These are phyloP conservation scores for Caenorhabditis sulstoni DNA, from an alignment of 2,888 invertebrate genomes.

Conservation along the genomic window DNA sequence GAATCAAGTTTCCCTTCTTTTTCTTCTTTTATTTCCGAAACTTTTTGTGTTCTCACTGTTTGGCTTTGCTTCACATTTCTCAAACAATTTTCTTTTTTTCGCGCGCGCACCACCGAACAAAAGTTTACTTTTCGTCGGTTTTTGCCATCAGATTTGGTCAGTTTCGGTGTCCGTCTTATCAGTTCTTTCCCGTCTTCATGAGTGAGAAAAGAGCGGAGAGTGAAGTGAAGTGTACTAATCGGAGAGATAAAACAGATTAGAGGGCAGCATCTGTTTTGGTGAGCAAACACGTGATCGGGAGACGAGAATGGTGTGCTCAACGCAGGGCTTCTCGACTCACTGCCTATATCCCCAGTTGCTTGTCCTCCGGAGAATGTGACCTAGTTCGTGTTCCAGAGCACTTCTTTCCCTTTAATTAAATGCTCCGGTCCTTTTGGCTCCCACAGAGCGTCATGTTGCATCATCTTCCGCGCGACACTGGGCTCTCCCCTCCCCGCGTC, in stretches of 20 bases:
- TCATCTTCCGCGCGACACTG: constrained; percentile 31
- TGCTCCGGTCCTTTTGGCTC: background rate
- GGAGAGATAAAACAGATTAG: constrained; percentile 12
- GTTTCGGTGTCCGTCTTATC: constrained; percentile 41
- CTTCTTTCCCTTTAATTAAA: constrained; percentile 15
- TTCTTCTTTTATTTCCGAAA: background rate
- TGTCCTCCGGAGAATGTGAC: background rate
- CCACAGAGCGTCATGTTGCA: constrained; percentile 40
- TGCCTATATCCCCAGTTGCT: constrained; percentile 1
- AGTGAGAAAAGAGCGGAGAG: background rate
- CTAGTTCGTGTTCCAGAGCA: too few species aligned
- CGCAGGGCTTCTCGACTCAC: background rate
- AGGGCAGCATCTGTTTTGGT: constrained; percentile 35
- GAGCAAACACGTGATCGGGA: constrained; percentile 32
- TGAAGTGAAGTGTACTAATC: constrained; percentile 24
- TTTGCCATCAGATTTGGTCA: constrained; percentile 36
- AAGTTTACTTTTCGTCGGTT: background rate
- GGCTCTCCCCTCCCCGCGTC: constrained; percentile 3
- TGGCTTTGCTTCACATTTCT: background rate
- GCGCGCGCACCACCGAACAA: background rate
- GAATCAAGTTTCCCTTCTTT: constrained; percentile 22
- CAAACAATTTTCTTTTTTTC: background rate
- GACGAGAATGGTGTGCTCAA: background rate
- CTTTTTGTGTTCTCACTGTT: constrained; percentile 13
- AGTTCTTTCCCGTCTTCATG: background rate